Evolutionary conservation across 1,140 invertebrate species (phyloP), one percentile per base, ranked within the genome.

Genomic region (Batillaria attramentaria): DNA sequence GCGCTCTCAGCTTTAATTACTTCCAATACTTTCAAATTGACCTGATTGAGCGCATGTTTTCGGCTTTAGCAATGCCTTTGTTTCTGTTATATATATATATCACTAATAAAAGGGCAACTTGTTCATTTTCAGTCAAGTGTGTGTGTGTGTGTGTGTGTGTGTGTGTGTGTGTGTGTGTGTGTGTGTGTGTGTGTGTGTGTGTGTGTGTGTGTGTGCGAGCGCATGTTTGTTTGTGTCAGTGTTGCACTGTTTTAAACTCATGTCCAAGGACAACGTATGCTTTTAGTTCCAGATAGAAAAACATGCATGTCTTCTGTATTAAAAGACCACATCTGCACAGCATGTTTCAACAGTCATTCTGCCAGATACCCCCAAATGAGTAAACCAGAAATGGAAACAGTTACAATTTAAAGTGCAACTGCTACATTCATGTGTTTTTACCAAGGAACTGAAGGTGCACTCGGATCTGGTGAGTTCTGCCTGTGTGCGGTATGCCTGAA

Each of bases 371-470:
- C n/a, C n/a, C n/a, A n/a, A n/a, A n/a, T n/a, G n/a, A n/a, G n/a
- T n/a, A n/a, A n/a, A n/a, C n/a, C n/a, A n/a, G n/a, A n/a, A n/a
- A n/a, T n/a, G n/a, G n/a, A n/a, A n/a, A n/a, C n/a, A n/a, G n/a
- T n/a, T n/a, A n/a, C n/a, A n/a, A n/a, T n/a, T n/a, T n/a, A n/a
- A n/a, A n/a, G n/a, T n/a, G n/a, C n/a, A n/a, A n/a, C n/a, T n/a
- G n/a, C n/a, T n/a, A n/a, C n/a, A n/a, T n/a, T n/a, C n/a, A n/a
- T 66, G 41, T 37, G n/a, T 6, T 28, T 86, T 85, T 91, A 96
- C 96, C 98, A 84, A 99, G 93, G 91, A 96, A 99, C 90, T 99
- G 98, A 50, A 99, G 93, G 92, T 99, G 98, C n/a, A 99, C 97
- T 79, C 98, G 93, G 81, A 99, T 99, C 91, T 99, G 98, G 91